Base-by-base conservation (phyloP, 2,113 vertebrate genomes). In the Dromaius novaehollandiae region DNA sequence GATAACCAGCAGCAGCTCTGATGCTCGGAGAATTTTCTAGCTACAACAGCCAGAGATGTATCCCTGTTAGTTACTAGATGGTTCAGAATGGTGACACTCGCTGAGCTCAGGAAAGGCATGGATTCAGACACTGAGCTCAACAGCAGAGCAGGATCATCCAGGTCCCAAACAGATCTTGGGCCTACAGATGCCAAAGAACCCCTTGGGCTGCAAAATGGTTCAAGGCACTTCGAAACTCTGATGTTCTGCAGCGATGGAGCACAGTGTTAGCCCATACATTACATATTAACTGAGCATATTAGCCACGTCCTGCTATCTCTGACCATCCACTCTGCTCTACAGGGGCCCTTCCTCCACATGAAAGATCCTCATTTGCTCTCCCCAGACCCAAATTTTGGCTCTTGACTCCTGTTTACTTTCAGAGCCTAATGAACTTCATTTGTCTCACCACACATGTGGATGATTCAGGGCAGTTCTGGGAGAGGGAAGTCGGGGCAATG, bases 381-480 rank as follows among this genome's bases (percentile, higher is more conserved):
- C 48, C 3, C 32, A 65, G 18, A 44, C 11, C 13, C 13, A 65
- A 26, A 19, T 48, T 77, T 65, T 80, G n/a, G 2, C 16, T 58
- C 30, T 46, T 65, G 70, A 40, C 51, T 50, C 85, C 20, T 34
- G 9, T 44, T 63, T 40, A 3, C 28, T 83, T 32, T 8, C 40
- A 55, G 24, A n/a, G n/a, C 19, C 30, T 22, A 48, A 83, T 74
- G 16, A 21, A 3, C 40, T 68, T 81, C 7, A 4, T 88, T 63
- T n/a, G 18, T 40, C 25, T 88, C n/a, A 83, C 22, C 20, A 70
- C 63, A 20, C 32, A 4, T 1, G 22, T 36, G 86, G 34, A 68
- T 93, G 88, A 94, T 75, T 93, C 93, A 95, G 82, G 92, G 92
- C 82, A 70, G 5, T 20, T 82, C 71, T 74, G 71, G 79, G n/a